A percentile compares a stretch with the other conserved stretches of the same genome.
Evolutionary conservation across 2,888 invertebrate species (phyloP).

Genomic region (Caprella mutica): DNA sequence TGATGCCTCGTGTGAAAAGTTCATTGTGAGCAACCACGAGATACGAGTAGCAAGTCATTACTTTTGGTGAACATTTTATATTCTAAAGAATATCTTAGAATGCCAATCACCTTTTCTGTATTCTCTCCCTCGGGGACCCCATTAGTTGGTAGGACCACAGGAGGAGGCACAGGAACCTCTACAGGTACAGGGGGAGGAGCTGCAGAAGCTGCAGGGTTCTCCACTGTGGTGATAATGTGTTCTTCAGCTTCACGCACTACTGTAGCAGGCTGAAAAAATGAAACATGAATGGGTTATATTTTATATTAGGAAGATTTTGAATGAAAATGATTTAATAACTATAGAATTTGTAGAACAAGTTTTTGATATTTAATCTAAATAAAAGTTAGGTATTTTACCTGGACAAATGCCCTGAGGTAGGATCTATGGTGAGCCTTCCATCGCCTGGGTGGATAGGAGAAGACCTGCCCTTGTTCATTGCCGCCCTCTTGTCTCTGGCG

Average conservation of each 20-base stretch:
- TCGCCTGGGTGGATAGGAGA: constrained; percentile 28
- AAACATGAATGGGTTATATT: not conserved
- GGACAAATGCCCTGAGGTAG: constrained; percentile 28
- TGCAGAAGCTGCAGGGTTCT: constrained; percentile 30
- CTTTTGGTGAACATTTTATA: no score
- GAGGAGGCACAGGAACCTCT: not conserved
- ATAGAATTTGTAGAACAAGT: no score
- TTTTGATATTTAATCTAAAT: no score
- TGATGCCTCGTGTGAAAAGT: no score
- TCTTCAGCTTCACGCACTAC: constrained; percentile 26
- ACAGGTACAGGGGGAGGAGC: not conserved
- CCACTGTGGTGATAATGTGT: constrained; percentile 32
- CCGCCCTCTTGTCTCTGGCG: constrained; percentile 53
- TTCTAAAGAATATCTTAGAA: no score
- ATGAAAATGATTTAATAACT: no score
- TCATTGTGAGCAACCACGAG: no score
- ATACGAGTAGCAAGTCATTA: no score
- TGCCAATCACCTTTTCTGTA: no score
- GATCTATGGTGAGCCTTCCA: constrained; percentile 31
- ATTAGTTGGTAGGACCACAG: no score
- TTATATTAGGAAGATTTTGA: not conserved
- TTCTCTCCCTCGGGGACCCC: no score
- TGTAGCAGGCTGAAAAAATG: constrained; percentile 11
- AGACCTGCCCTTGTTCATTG: constrained; percentile 25
- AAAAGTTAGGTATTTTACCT: constrained; percentile 13